Evolutionary conservation across 2,797 vertebrate species (phyloP).

Genomic region (Leuciscus waleckii): DNA sequence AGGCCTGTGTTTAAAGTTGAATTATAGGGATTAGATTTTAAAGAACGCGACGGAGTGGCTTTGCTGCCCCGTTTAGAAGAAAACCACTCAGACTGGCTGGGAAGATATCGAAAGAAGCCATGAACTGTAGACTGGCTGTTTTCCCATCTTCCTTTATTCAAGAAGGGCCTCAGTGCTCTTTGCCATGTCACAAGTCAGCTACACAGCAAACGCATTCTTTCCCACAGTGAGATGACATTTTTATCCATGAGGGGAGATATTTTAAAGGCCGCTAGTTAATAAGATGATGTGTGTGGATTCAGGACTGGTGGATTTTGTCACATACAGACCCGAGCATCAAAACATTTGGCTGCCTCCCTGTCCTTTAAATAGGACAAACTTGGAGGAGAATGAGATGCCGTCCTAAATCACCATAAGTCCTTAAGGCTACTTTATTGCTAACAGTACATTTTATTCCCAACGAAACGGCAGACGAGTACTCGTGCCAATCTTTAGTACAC

Average conservation of each 20-base stretch:
- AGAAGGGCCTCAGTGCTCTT: conserved; percentile 45
- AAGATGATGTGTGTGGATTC: conserved; percentile 26
- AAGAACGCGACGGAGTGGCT: conserved; percentile 23
- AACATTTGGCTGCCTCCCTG: background rate
- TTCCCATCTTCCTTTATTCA: conserved; percentile 44
- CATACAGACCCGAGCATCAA: conserved; percentile 16
- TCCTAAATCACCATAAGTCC: background rate
- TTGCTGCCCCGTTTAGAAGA: conserved; percentile 15
- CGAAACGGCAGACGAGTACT: background rate
- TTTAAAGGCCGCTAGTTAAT: conserved; percentile 27
- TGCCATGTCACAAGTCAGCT: conserved; percentile 47
- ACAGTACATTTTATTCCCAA: background rate
- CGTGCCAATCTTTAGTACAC: background rate
- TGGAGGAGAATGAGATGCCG: background rate
- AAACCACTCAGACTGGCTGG: conserved; percentile 13
- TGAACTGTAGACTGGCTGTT: conserved; percentile 31
- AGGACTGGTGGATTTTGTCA: background rate
- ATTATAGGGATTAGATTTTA: conserved; percentile 47
- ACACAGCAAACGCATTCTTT: conserved; percentile 49
- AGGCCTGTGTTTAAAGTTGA: conserved; percentile 50
- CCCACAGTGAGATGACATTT: conserved; percentile 51
- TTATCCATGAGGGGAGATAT: conserved; percentile 20
- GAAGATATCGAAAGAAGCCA: conserved; percentile 24
- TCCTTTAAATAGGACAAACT: conserved; percentile 6
- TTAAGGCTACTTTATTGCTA: background rate